Percentiles rank a stretch among this genome's conserved stretches.
Evolutionary conservation across 2,113 vertebrate species (phyloP).

Genomic region (Protobothrops mucrosquamatus): DNA sequence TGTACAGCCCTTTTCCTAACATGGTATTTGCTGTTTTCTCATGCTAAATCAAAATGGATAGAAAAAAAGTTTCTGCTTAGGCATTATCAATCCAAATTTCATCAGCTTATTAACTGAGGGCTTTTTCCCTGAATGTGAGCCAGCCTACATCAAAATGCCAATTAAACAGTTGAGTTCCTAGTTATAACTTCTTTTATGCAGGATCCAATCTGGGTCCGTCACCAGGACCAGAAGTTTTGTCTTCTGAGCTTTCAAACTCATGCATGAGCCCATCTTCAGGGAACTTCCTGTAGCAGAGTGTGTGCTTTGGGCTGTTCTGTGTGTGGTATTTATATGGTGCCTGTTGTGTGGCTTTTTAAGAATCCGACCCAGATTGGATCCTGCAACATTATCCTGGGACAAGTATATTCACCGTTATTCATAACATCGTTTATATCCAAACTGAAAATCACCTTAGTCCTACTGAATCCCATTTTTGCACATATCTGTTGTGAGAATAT

Average conservation of each 20-base stretch:
- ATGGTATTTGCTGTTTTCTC: not conserved
- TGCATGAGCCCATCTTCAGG: not conserved
- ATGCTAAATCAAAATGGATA: not conserved
- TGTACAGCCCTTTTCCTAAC: not conserved
- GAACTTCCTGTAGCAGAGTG: not conserved
- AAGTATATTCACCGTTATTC: too few species aligned
- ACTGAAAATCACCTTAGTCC: not conserved
- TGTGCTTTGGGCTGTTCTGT: not conserved
- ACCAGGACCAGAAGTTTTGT: not conserved
- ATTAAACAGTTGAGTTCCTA: not conserved
- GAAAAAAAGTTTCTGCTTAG: not conserved
- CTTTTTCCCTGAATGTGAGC: not conserved
- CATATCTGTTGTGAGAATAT: not conserved
- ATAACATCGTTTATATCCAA: not conserved
- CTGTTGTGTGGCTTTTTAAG: not conserved
- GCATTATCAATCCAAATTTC: not conserved
- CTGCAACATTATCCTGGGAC: too few species aligned
- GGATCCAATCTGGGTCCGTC: not conserved
- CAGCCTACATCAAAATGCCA: not conserved
- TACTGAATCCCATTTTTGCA: not conserved
- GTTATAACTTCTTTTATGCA: not conserved
- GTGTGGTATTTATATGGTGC: not conserved
- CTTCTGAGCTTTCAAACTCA: not conserved
- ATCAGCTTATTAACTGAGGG: not conserved
- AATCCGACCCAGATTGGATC: not conserved